Evolutionary conservation across 2,113 vertebrate genomes (phyloP).

Genomic region (Phalacrocorax carbo): DNA sequence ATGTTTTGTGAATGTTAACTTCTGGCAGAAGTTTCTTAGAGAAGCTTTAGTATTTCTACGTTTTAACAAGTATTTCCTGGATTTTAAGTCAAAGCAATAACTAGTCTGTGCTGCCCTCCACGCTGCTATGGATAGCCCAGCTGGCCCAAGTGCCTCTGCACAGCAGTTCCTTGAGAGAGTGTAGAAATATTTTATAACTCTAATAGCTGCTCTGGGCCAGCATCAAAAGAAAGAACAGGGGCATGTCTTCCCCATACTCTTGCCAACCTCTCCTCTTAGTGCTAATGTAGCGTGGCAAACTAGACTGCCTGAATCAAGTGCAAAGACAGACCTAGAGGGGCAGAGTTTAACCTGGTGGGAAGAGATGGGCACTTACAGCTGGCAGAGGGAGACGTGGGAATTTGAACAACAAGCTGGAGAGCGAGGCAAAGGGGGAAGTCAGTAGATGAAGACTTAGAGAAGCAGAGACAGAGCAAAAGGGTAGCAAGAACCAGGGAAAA

Average conservation of each 20-base stretch:
- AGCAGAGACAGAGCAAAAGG: neutral
- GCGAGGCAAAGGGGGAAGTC: neutral
- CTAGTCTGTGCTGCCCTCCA: neutral
- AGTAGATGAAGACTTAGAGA: neutral
- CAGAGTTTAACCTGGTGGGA: neutral
- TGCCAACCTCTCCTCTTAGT: neutral
- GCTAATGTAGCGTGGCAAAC: rapidly evolving
- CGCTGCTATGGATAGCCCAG: neutral
- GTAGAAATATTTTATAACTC: neutral
- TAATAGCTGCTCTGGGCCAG: neutral
- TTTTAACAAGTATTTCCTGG: neutral
- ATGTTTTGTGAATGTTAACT: neutral
- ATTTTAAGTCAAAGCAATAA: neutral
- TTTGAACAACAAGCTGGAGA: neutral
- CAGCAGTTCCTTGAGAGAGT: neutral
- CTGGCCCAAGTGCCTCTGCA: neutral
- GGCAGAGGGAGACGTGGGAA: neutral
- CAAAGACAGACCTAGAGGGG: neutral
- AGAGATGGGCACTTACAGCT: neutral
- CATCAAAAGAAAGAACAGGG: neutral
- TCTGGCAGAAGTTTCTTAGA: neutral
- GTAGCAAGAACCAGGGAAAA: neutral
- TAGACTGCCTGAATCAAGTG: neutral
- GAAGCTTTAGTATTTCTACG: neutral
- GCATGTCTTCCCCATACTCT: rapidly evolving